Percentiles rank a stretch among this genome's conserved stretches.
phyloP scores from a whole-genome alignment of 2,888 invertebrate genomes.

The Branchellion lobata region DNA sequence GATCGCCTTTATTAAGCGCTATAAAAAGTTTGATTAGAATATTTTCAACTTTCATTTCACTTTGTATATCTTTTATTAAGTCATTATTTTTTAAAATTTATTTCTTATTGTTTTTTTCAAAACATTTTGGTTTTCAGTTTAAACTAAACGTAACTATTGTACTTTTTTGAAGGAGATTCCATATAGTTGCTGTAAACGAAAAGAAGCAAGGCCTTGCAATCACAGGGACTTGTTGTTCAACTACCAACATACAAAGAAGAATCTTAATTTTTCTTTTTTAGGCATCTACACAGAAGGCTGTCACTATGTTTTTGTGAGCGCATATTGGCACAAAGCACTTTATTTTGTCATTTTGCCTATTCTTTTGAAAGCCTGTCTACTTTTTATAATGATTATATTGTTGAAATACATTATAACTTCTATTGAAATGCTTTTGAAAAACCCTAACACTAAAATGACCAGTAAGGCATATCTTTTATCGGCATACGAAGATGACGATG shows the following conservation, averaged over 20 bases:
- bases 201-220: neutral
- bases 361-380: neutral
- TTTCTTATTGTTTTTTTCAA: too few relatives aligned
- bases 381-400: neutral
- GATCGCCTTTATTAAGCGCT: too few relatives aligned
- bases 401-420: neutral
- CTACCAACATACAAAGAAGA: neutral
- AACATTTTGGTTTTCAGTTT: too few relatives aligned
- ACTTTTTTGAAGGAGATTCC: conserved; percentile 9
- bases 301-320: neutral
- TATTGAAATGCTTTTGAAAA: neutral
- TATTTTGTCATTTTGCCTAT: neutral
- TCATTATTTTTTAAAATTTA: too few relatives aligned
- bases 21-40: too few relatives aligned
- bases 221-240: neutral
- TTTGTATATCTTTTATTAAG: too few relatives aligned
- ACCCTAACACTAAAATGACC: neutral
- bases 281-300: neutral
- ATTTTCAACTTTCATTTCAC: too few relatives aligned
- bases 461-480: neutral
- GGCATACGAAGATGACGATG: neutral
- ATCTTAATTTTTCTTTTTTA: neutral
- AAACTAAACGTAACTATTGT: too few relatives aligned
- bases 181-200: neutral
- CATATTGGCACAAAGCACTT: neutral